Evolutionary conservation across 2,888 invertebrate species (phyloP).

Genomic region (Amphipoea oculea): DNA sequence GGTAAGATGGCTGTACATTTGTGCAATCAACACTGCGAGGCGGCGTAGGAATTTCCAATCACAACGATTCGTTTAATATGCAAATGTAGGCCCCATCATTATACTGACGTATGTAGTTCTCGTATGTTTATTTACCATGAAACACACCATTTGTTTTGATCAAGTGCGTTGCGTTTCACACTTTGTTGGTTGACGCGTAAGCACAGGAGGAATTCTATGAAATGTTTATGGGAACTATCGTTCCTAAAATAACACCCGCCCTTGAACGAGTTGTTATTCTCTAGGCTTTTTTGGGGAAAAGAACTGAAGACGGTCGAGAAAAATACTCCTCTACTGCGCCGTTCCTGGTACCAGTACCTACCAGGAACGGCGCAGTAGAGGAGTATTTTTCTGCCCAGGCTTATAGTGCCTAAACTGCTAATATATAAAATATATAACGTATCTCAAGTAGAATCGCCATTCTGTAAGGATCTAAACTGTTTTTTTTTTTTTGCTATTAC

Average conservation of each 20-base stretch:
- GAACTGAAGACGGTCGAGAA: neutral
- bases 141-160: conserved; percentile 2
- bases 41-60: conserved; percentile 30
- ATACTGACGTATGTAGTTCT: conserved; percentile 5
- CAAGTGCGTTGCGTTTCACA: neutral
- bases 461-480: too few relatives aligned
- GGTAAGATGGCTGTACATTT: neutral
- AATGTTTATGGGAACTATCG: conserved; percentile 2
- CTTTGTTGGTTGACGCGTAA: conserved; percentile 7
- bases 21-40: conserved; percentile 18
- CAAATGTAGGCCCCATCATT: conserved; percentile 19
- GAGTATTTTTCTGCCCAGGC: too few relatives aligned
- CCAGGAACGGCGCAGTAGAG: too few relatives aligned
- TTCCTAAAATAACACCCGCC: too few relatives aligned
- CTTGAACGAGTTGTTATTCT: neutral
- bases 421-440: too few relatives aligned
- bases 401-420: neutral
- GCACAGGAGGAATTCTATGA: neutral
- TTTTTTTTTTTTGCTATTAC: too few relatives aligned
- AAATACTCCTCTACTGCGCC: neutral
- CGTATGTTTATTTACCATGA: neutral
- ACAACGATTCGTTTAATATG: conserved; percentile 29
- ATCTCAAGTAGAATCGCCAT: neutral
- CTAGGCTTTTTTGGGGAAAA: neutral
- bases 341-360: too few relatives aligned